These are phyloP conservation scores for Rynchops niger DNA, from an alignment of 2,113 vertebrate species.

Conservation along the genomic window DNA sequence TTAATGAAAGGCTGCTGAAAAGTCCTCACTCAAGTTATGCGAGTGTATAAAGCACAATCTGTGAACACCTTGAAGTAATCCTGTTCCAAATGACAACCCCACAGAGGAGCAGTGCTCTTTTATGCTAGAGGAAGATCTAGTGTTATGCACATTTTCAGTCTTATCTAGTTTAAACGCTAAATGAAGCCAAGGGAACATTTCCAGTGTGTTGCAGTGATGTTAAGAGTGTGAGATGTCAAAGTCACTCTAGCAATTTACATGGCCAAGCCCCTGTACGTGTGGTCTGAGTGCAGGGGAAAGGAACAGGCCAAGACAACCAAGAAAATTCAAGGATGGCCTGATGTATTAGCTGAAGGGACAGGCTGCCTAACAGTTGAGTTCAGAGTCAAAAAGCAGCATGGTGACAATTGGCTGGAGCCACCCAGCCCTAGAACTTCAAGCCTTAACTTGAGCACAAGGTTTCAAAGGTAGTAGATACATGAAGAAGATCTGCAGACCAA, in stretches of 20 bases:
- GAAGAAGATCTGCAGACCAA: not conserved
- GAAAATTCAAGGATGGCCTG: not conserved
- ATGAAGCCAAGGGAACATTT: not conserved
- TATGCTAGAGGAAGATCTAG: not conserved
- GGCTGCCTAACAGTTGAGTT: not conserved
- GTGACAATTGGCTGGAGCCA: not conserved
- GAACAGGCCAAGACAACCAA: not conserved
- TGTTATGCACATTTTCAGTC: not conserved
- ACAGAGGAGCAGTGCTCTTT: not conserved
- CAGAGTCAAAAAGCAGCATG: not conserved
- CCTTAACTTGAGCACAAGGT: not conserved
- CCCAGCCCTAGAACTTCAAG: not conserved
- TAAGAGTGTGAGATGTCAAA: not conserved
- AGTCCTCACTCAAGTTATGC: not conserved
- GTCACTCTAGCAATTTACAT: not conserved
- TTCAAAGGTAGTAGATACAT: not conserved
- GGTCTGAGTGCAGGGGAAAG: not conserved
- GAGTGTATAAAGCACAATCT: not conserved
- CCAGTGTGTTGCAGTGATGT: not conserved
- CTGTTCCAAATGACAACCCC: not conserved
- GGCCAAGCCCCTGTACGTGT: not conserved
- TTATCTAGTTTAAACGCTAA: not conserved
- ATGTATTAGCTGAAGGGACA: not conserved
- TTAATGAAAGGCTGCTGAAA: not conserved
- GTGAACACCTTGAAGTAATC: not conserved